phyloP scores from a whole-genome alignment of 2,113 vertebrate species.

The Phodopus roborovskii region DNA sequence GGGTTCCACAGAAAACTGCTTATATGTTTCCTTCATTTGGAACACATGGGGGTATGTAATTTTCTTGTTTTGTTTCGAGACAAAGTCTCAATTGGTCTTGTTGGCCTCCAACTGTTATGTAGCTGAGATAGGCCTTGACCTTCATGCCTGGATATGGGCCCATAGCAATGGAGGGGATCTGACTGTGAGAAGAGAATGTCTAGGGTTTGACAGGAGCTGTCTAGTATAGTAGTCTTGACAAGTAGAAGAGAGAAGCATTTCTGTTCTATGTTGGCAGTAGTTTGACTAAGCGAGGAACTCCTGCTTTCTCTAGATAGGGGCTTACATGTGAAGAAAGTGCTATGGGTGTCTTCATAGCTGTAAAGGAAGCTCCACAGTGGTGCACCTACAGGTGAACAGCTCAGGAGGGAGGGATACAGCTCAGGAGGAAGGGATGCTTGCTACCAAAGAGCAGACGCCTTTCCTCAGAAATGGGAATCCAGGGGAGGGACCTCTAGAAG shows the following conservation, averaged over 20 bases:
- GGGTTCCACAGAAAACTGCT: neutral
- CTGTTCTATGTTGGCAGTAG: neutral
- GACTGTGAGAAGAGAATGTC: neutral
- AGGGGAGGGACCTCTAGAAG: neutral
- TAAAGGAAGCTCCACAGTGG: neutral
- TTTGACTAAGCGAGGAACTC: neutral
- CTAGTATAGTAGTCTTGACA: neutral
- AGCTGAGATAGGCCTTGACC: neutral
- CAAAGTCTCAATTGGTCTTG: neutral
- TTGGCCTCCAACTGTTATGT: neutral
- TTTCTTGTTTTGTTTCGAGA: neutral
- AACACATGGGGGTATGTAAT: fast-evolving
- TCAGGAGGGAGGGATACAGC: neutral
- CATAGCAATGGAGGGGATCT: neutral
- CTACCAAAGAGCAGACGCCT: neutral
- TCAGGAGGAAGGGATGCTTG: neutral
- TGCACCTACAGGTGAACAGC: neutral
- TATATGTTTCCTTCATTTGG: neutral
- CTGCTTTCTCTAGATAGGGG: neutral
- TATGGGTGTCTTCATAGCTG: neutral
- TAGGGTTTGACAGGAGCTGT: neutral
- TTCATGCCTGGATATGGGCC: neutral
- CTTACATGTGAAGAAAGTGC: neutral
- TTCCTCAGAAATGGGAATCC: neutral
- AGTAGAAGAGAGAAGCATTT: neutral